Conservation (phyloP, 2,888 invertebrate species). For the Pteria penguin region DNA sequence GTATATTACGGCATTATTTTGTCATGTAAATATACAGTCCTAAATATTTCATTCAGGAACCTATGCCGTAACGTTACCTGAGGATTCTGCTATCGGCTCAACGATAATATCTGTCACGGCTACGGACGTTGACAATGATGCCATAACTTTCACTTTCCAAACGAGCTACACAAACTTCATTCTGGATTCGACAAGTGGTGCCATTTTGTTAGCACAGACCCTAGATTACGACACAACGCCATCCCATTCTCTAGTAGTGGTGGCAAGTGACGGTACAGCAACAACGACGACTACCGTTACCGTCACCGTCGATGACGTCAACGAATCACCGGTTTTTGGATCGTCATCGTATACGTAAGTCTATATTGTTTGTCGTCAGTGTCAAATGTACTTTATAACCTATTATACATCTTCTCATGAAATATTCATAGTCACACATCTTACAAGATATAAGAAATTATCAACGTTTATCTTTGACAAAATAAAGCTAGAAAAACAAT, state of each 20-base stretch:
- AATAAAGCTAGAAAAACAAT: too few relatives aligned
- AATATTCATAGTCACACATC: too few relatives aligned
- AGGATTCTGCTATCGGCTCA: constrained; percentile 29
- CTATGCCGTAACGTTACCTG: constrained; percentile 14
- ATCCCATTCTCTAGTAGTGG: constrained; percentile 39
- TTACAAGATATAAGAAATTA: too few relatives aligned
- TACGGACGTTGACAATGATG: constrained; percentile 43
- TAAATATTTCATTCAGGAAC: not conserved
- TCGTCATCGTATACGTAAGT: not conserved
- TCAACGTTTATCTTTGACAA: too few relatives aligned
- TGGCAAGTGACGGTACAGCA: constrained; percentile 43
- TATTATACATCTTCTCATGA: too few relatives aligned
- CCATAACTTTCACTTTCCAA: constrained; percentile 10
- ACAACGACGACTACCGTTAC: constrained; percentile 14
- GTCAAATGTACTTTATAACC: too few relatives aligned
- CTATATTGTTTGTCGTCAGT: too few relatives aligned
- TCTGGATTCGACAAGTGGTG: constrained; percentile 45
- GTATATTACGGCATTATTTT: too few relatives aligned
- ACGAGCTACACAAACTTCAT: constrained; percentile 37
- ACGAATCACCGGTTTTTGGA: constrained; percentile 14
- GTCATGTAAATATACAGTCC: too few relatives aligned
- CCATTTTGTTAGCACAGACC: constrained; percentile 41
- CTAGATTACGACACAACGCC: constrained; percentile 45
- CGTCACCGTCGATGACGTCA: constrained; percentile 3
- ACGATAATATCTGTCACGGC: constrained; percentile 39